These are phyloP conservation scores for Acrobasis consociella DNA, from an alignment of 2,888 invertebrate genomes.

Conservation along the genomic window DNA sequence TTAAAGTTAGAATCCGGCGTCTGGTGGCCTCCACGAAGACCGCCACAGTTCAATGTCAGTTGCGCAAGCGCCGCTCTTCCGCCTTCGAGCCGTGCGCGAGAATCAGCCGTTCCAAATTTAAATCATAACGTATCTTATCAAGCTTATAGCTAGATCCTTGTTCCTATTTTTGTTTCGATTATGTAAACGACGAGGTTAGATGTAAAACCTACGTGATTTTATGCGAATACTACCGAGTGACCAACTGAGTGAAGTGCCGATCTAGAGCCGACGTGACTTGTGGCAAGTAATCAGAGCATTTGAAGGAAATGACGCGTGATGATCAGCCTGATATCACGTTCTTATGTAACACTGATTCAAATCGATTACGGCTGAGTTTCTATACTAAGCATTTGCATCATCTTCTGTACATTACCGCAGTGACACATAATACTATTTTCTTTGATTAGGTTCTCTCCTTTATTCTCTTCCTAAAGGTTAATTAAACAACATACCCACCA, in stretches of 20 bases:
- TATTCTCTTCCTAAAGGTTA: not conserved
- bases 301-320: conserved; percentile 20
- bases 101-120: conserved; percentile 64
- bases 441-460: conserved; percentile 11
- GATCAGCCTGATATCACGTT: conserved; percentile 33
- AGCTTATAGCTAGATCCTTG: conserved; percentile 22
- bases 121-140: conserved; percentile 57
- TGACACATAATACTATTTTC: not conserved
- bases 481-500: not conserved
- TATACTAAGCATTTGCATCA: conserved; percentile 30
- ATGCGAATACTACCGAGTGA: not conserved
- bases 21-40: conserved; percentile 69
- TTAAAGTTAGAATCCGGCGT: conserved; percentile 67
- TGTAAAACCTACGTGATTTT: conserved; percentile 19
- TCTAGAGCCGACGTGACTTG: conserved; percentile 28
- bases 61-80: conserved; percentile 80
- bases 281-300: conserved; percentile 23
- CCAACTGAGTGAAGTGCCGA: conserved; percentile 1
- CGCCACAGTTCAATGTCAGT: conserved; percentile 77
- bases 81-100: conserved; percentile 58
- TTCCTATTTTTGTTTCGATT: conserved; percentile 18
- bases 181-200: conserved; percentile 12
- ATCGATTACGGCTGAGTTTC: conserved; percentile 22
- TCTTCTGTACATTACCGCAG: conserved; percentile 18
- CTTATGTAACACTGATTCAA: conserved; percentile 33